A percentile compares a stretch with the other conserved stretches of the same genome.
These are phyloP conservation scores for Panagrolaimus sp. DNA, from an alignment of 1,140 invertebrate species.

Conservation along the genomic window DNA sequence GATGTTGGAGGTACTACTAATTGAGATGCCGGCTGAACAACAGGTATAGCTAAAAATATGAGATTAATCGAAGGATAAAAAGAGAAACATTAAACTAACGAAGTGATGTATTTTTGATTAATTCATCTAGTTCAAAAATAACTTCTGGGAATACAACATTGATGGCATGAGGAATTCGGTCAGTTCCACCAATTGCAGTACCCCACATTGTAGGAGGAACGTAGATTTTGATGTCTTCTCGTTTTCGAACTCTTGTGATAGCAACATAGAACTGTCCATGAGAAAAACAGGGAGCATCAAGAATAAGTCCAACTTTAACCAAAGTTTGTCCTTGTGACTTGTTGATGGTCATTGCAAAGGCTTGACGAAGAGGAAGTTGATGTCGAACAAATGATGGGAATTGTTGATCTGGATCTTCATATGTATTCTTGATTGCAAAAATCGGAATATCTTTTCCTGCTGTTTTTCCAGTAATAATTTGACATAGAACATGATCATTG, in stretches of 20 bases:
- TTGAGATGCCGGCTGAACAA: too few species aligned
- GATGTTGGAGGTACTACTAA: too few species aligned
- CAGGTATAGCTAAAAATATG: too few species aligned
- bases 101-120: too few species aligned
- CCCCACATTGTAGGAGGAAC: too few species aligned
- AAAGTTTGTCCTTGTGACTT: constrained; percentile 63
- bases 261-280: constrained; percentile 59
- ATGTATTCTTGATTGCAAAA: not conserved
- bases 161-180: too few species aligned
- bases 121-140: too few species aligned
- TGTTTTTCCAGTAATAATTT: not conserved
- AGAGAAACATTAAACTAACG: too few species aligned
- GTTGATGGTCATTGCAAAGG: constrained; percentile 64
- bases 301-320: constrained; percentile 54
- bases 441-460: not conserved
- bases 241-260: not conserved
- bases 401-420: not conserved
- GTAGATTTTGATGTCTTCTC: not conserved
- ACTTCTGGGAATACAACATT: too few species aligned
- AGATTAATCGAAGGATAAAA: too few species aligned
- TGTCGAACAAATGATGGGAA: constrained; percentile 37
- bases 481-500: not conserved
- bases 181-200: too few species aligned
- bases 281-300: constrained; percentile 58
- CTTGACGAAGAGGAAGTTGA: constrained; percentile 61